Base-by-base conservation (phyloP, 2,888 invertebrate genomes). In the Nudaria mundana region DNA sequence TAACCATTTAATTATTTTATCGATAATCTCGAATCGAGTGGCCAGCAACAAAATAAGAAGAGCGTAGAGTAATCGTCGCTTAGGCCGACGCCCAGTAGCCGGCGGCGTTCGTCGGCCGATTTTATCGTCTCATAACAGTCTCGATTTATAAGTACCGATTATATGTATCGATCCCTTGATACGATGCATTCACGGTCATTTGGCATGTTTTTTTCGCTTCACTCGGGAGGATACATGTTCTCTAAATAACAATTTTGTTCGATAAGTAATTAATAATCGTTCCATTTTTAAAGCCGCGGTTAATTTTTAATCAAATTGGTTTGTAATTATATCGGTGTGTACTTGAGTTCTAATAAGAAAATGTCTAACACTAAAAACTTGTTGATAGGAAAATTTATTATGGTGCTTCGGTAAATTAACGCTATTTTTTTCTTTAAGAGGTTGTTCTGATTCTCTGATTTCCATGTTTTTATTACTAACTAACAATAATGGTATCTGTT, bases 1-100 rank as follows among this genome's bases (percentile, higher is more conserved):
- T 86, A 86, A 88, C 87, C 88, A 87, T 88, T 88, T 88, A 88
- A 88, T 88, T 88, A 88, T 88, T 87, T 87, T 84, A 88, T 88
- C 88, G 88, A 85, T 88, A 87, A 88, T 88, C 87, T 88, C 69
- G 81, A 82, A 79, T 83, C 81, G 76, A 68, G 71, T 63, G 70
- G 72, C 72, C 72, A 70, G 74, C 55, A 66, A 75, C 68, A 73
- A 76, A 86, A 86, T 76, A 86, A 86, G 76, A 85, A 56, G 74
- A 83, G 78, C 55, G 63, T 58, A 62, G 71, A 79, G 86, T 87
- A 87, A 87, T 87, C 85, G 86, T 81, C 86, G 86, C 87, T 87
- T 82, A 84, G 82, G 63, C 66, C 77, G 76, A 80, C 83, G 86
- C 86, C 84, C 87, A 79, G 87, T 87, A 87, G 87, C 87, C 87